Base-by-base conservation (phyloP, 2,888 invertebrate genomes). In the Callosobruchus maculatus region DNA sequence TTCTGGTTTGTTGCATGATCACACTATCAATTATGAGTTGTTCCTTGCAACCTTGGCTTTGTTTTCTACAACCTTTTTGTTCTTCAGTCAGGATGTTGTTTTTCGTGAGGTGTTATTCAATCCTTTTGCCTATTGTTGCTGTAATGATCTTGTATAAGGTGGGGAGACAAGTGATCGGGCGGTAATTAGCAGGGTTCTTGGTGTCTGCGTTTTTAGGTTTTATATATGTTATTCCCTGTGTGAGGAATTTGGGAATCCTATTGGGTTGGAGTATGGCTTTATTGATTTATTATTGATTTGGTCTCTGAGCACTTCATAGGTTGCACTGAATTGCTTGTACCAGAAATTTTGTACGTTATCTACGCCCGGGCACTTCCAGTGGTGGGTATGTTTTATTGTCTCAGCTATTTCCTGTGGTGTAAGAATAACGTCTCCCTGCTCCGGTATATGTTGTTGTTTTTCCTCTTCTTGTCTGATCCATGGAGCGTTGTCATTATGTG, bases 51-150 rank as follows among this genome's bases (percentile, higher is more conserved):
- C 72, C 68, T 49, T 26, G 68, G 5, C 68, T 22, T 69, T 30
- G 26, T n/a, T n/a, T 72, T 22, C 22, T 26, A 49, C 30, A 72
- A 0, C 72, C 69, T 22, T 72, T 72, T 69, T 72, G 72, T 69
- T 72, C 72, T 69, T 68, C n/a, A 2, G 72, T 22, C n/a, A 2
- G 72, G n/a, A 72, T 70, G 30, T 70, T 70, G 70, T 70, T 20
- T 3, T 70, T 5, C 13, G 70, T 30, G 3, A 70, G 22, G 20
- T 70, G 70, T 30, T 70, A 20, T 20, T 70, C 70, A 20, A 70
- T 70, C 20, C 30, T 70, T 18, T 22, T 70, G 22, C 70, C 22
- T 20, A 70, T 30, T 13, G 4, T 70, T 26, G 70, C 22, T 0
- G 70, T 26, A 22, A 70, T 70, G 18, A 70, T 70, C 30, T 70